Evolutionary conservation across 2,797 vertebrate species (phyloP), one percentile per base, ranked within the genome.

Genomic region (Pipistrellus pipistrellus): DNA sequence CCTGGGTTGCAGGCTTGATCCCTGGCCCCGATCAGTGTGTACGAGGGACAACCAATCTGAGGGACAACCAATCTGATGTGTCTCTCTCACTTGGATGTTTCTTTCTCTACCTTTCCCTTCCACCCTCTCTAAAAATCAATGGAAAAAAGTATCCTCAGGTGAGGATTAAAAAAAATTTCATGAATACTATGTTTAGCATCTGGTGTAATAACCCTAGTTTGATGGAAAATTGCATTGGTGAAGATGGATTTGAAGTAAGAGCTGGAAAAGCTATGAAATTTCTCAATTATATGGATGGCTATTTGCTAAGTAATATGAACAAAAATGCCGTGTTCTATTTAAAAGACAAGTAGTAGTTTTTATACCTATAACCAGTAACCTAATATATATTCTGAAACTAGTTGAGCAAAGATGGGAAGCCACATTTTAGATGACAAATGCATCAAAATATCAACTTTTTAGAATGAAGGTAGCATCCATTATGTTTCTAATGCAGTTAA

Each of bases 221-320:
- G 41, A 2, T 71, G 75, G 32, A 73, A 77, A 72, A 77, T 17
- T 75, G 53, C 51, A 76, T 85, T 84, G 20, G 30, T 51, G 64
- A 96, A 69, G 64, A 5, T 64, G 13, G 12, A 59, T 92, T 85
- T 96, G 46, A 84, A 81, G 73, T 88, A 78, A 86, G 59, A 75
- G 35, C 9, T 73, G 57, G 69, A 88, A 83, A 83, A 51, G 32
- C 30, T 59, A 1, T 64, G 27, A 38, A 30, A 41, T 94, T 75
- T 87, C 38, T 88, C 27, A 93, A 20, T 77, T n/a, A 68, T n/a
- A 55, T 13, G 17, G 13, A 23, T 11, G 25, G 15, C 27, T 23
- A 64, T 89, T 88, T 77, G n/a, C 8, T 55, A 84, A 72, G 10
- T 77, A 57, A 55, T 44, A 44, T 76, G 38, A 82, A 44, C 4